Conservation (phyloP, 2,888 invertebrate genomes). For the Cataglyphis rosenhaueri region DNA sequence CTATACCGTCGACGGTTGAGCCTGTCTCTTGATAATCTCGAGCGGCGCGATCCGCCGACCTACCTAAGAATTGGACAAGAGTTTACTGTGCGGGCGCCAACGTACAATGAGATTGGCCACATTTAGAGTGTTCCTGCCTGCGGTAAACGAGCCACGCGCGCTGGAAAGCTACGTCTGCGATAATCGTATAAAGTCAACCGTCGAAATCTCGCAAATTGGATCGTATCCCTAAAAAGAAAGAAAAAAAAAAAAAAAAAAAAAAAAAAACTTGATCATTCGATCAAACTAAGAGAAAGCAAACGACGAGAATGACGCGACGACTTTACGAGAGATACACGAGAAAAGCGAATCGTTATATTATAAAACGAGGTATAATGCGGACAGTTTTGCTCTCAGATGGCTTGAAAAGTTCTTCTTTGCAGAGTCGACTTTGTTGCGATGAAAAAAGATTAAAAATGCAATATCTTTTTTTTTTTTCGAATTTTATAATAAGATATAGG, state of each 20-base stretch:
- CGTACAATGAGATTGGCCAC: slow-evolving; percentile 81
- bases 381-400: neutral
- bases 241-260: neutral
- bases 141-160: slow-evolving; percentile 66
- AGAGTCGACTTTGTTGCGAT: neutral
- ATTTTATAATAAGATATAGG: neutral
- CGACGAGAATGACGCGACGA: neutral
- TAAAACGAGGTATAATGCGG: neutral
- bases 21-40: slow-evolving; percentile 56
- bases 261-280: neutral
- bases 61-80: slow-evolving; percentile 85
- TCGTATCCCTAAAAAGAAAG: neutral
- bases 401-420: neutral
- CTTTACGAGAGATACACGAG: neutral
- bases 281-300: neutral
- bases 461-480: neutral
- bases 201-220: neutral
- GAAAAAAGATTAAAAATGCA: neutral
- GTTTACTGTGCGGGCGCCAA: slow-evolving; percentile 85
- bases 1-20: slow-evolving; percentile 74
- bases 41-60: slow-evolving; percentile 74
- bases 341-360: neutral
- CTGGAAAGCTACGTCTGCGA: slow-evolving; percentile 57
- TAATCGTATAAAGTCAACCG: neutral
- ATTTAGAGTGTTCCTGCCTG: slow-evolving; percentile 75